Conservation (phyloP, 1,140 invertebrate species). For the Argopecten irradians region DNA sequence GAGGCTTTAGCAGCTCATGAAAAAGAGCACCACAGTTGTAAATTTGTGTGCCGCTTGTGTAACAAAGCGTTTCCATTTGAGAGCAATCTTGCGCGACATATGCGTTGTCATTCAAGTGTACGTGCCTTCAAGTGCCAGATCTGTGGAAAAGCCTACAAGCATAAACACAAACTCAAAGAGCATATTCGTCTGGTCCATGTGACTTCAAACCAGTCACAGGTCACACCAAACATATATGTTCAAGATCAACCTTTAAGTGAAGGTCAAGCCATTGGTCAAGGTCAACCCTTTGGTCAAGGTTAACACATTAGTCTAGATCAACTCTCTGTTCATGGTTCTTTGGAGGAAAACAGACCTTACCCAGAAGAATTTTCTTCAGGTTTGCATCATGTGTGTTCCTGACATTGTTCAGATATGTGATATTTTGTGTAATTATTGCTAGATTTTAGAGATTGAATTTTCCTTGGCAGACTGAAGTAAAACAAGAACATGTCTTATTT, state of each 20-base stretch:
- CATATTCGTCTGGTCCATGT: conserved; percentile 29
- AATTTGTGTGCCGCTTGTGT: conserved; percentile 29
- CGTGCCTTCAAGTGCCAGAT: conserved; percentile 29
- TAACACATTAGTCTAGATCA: not conserved
- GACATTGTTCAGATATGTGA: not conserved
- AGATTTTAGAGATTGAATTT: not conserved
- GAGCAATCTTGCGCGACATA: conserved; percentile 32
- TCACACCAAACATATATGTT: not conserved
- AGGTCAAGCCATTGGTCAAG: not conserved
- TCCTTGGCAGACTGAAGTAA: not conserved
- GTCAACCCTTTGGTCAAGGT: too few species aligned
- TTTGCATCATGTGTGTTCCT: not conserved
- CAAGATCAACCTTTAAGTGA: not conserved
- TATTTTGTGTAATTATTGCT: not conserved
- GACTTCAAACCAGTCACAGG: not conserved
- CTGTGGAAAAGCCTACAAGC: conserved; percentile 45
- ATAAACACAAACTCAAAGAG: conserved; percentile 44
- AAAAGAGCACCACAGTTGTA: conserved; percentile 25
- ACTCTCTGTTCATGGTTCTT: too few species aligned
- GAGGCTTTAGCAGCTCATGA: conserved; percentile 28
- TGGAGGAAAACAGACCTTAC: not conserved
- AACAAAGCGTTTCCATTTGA: conserved; percentile 25
- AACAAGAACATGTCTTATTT: conserved; percentile 18
- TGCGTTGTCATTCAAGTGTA: conserved; percentile 15
- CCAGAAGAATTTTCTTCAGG: not conserved